phyloP scores from a whole-genome alignment of 2,888 invertebrate species.

The Platycheirus rosarum region DNA sequence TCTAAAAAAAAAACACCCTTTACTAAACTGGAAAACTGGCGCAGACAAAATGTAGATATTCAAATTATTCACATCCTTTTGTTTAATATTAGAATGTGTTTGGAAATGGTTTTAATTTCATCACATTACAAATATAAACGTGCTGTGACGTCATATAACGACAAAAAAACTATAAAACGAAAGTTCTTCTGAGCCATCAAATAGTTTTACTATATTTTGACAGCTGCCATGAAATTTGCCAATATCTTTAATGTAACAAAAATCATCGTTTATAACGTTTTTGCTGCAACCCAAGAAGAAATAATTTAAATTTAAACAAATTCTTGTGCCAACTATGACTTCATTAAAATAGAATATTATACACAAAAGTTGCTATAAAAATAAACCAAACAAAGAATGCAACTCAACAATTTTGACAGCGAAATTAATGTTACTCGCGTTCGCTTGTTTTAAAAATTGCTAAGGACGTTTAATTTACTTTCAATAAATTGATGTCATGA shows the following conservation, averaged over 20 bases:
- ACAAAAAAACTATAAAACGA: not conserved
- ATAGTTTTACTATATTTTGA: slow-evolving; percentile 47
- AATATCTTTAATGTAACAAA: too few relatives aligned
- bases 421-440: not conserved
- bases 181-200: not conserved
- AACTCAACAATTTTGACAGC: not conserved
- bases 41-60: too few relatives aligned
- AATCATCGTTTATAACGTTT: not conserved
- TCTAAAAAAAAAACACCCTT: too few relatives aligned
- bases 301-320: slow-evolving; percentile 49
- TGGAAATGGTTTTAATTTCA: too few relatives aligned
- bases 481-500: slow-evolving; percentile 32
- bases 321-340: slow-evolving; percentile 52
- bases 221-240: slow-evolving; percentile 36
- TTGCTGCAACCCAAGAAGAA: slow-evolving; percentile 18
- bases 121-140: too few relatives aligned
- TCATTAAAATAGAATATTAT: slow-evolving; percentile 23
- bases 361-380: slow-evolving; percentile 29
- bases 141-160: too few relatives aligned
- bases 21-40: too few relatives aligned
- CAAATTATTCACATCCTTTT: too few relatives aligned
- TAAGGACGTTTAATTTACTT: not conserved
- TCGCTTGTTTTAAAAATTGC: slow-evolving; percentile 34
- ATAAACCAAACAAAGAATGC: not conserved
- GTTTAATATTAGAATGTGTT: too few relatives aligned